Evolutionary conservation across 2,113 vertebrate species (phyloP).

Genomic region (Rousettus leschenaultii): DNA sequence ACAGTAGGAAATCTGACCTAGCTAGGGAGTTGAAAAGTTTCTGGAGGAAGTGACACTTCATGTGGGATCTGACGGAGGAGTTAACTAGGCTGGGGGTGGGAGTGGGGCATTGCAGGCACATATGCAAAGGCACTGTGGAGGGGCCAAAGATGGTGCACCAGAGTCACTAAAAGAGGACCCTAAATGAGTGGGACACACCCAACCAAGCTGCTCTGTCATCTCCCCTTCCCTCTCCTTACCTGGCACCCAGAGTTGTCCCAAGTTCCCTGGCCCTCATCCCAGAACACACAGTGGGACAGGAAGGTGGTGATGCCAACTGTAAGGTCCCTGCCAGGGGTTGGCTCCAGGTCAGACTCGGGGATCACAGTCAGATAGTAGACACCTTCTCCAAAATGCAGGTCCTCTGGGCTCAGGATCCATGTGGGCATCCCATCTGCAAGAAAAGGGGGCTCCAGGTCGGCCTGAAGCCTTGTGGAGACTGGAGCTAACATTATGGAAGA

Average conservation of each 20-base stretch:
- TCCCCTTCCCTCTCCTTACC: constrained; percentile 79
- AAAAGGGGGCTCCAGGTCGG: neutral
- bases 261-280: constrained; percentile 85
- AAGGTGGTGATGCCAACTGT: constrained; percentile 87
- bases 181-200: neutral
- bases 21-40: neutral
- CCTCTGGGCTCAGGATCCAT: constrained; percentile 90
- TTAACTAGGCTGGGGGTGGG: neutral
- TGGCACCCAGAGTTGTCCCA: constrained; percentile 92
- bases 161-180: neutral
- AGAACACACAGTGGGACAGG: constrained; percentile 91
- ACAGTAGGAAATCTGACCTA: neutral
- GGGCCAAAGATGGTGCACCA: neutral
- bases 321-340: constrained; percentile 71
- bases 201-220: neutral
- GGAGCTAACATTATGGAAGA: neutral
- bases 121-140: neutral
- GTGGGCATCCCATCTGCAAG: constrained; percentile 86
- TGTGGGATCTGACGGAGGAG: neutral
- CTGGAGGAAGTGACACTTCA: neutral
- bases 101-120: neutral
- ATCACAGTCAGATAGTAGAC: constrained; percentile 88
- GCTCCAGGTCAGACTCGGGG: constrained; percentile 81
- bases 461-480: neutral
- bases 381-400: constrained; percentile 84